Base-by-base conservation (phyloP, 2,113 vertebrate genomes). In the Archocentrus centrarchus region DNA sequence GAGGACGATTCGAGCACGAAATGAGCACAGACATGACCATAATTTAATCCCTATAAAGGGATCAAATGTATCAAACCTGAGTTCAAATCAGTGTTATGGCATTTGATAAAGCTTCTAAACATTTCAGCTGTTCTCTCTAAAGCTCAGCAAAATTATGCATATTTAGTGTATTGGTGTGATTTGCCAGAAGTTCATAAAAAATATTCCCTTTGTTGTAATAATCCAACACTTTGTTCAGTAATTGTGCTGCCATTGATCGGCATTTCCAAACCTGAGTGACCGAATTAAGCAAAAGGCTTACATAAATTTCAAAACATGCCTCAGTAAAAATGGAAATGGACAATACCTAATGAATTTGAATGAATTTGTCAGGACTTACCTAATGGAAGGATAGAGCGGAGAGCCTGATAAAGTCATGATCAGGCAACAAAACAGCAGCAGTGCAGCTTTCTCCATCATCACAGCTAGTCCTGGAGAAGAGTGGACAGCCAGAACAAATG, bases 371-470 rank as follows among this genome's bases (percentile, higher is more conserved):
- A 75, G 75, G 75, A 90, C 96, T 94, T 94, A 99, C 98, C 97
- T 97, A 90, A 97, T 95, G 80, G 96, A 92, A 83, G 96, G 96
- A 70, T 97, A 94, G 64, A 96, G 92, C 0, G 94, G 95, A 22
- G 96, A 97, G 75, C 96, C 96, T 77, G 94, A 93, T 82, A 95
- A 92, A 84, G 95, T 93, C 4, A 96, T 50, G 17, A 97, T 90
- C 78, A 99, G 95, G 87, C 97, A 96, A 86, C 97, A 96, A 79
- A 97, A 86, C 87, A 97, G 85, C 60, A 99, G 91, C 93, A 97
- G 89, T 58, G 94, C 89, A 84, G 95, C 93, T 93, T 96, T 97
- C 86, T 95, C 94, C 94, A 96, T 96, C 97, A 96, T 97, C 90
- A 89, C 92, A 90, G 84, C 82, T 14, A 17, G 81, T 91, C 75